Base-by-base conservation (phyloP, 2,888 invertebrate species). In the Leucania comma region DNA sequence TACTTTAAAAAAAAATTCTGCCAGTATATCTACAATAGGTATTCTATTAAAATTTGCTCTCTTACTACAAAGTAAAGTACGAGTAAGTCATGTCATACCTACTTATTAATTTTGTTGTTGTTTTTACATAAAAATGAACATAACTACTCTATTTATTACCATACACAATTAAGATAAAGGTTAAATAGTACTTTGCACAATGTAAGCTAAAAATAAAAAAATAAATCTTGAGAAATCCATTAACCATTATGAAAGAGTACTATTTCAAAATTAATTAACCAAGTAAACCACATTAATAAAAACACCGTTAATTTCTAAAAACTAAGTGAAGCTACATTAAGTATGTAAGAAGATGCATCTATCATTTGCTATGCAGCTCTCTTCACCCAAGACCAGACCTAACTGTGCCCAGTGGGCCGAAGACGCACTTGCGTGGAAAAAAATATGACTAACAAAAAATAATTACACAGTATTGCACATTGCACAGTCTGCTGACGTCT, bases 381-480 rank as follows among this genome's bases (percentile, higher is more conserved):
- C 20, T 8, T 81, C 78, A 80, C 78, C 78, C 78, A 81, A 81
- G 81, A 79, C 75, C 59, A 26, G 2, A 67, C 72, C 66, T 80
- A 81, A 73, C 82, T 78, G 85, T 84, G 86, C 79, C 76, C 86
- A 86, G 69, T 75, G 85, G 84, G 77, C 84, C 75, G 83, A 12
- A 75, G 32, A 65, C 67, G 68, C 65, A 65, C 58, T 51, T 42
- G 63, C n/a, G 59, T 51, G 32, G 65, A 56, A 81, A 75, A 71
- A 75, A 69, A 68, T 12, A n/a, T 20, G 10, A 22, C 24, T 24
- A 42, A 35, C 3, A 71, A 42, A 76, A 74, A 76, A 75, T 69
- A 17, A 82, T 65, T 78, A 74, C 69, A 58, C 68, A 61, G 71
- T 58, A 78, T 58, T 72, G 72, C 76, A 72, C 67, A 67, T 51